These are phyloP conservation scores for Dendropsophus ebraccatus DNA, from an alignment of 2,113 vertebrate species.

Conservation along the genomic window DNA sequence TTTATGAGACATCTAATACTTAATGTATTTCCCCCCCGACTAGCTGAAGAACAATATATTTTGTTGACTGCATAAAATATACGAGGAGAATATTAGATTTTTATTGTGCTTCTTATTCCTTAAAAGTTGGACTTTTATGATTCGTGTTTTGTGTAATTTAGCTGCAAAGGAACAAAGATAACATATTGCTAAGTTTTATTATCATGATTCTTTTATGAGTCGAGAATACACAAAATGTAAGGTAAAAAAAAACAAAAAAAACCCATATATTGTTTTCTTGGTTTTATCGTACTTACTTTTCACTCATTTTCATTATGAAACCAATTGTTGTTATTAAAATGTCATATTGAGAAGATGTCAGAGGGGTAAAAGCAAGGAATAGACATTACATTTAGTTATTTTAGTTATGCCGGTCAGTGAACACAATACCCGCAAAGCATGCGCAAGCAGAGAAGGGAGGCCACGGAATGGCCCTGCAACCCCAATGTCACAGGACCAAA, in stretches of 20 bases:
- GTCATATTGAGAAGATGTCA: neutral
- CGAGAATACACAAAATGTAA: neutral
- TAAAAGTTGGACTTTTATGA: constrained; percentile 35
- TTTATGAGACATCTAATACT: constrained; percentile 8
- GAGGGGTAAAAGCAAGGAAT: neutral
- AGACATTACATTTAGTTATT: neutral
- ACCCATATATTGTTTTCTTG: neutral
- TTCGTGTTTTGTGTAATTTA: constrained; percentile 36
- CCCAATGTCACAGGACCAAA: no score
- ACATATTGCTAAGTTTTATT: constrained; percentile 28
- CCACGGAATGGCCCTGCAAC: no score
- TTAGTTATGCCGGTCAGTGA: no score
- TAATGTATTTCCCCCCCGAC: constrained; percentile 38
- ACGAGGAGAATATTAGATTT: constrained; percentile 59
- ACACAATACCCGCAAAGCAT: no score
- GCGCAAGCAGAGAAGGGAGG: no score
- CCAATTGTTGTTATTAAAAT: constrained; percentile 38
- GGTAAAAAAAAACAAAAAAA: neutral
- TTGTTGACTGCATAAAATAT: constrained; percentile 25
- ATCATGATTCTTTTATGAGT: constrained; percentile 41
- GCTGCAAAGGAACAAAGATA: constrained; percentile 36
- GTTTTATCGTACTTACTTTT: constrained; percentile 9
- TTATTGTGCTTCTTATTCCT: constrained; percentile 60
- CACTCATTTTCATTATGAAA: constrained; percentile 5
- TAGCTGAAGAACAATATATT: constrained; percentile 33